Conservation (phyloP, 2,888 invertebrate species). For the Ypsolopha sequella region DNA sequence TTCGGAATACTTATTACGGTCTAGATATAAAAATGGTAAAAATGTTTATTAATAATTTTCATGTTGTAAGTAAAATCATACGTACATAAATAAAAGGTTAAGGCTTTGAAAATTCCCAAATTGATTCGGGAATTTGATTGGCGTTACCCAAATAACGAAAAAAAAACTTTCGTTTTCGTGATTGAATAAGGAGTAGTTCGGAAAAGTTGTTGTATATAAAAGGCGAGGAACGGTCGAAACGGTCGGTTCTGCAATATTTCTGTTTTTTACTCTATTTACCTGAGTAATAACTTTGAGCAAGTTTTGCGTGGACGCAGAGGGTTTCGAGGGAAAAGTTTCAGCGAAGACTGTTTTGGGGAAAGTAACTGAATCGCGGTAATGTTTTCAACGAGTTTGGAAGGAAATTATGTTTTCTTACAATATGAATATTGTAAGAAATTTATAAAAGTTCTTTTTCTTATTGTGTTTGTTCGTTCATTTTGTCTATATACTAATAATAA, state of each 20-base stretch:
- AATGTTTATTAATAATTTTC: too few relatives aligned
- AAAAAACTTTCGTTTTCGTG: constrained; percentile 31
- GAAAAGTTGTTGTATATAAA: constrained; percentile 22
- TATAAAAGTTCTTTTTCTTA: too few relatives aligned
- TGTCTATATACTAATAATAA: too few relatives aligned
- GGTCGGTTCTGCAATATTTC: constrained; percentile 27
- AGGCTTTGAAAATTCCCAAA: too few relatives aligned
- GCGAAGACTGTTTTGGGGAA: constrained; percentile 23
- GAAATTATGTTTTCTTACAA: not conserved
- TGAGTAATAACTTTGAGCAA: constrained; percentile 41
- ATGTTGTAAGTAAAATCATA: too few relatives aligned
- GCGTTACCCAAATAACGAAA: not conserved
- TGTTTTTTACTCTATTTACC: constrained; percentile 38
- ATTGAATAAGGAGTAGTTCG: constrained; percentile 42
- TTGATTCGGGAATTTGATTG: too few relatives aligned
- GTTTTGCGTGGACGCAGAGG: constrained; percentile 23
- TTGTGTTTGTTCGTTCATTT: too few relatives aligned
- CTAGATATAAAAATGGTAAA: too few relatives aligned
- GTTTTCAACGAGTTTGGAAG: constrained; percentile 21
- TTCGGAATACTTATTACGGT: too few relatives aligned
- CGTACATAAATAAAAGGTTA: too few relatives aligned
- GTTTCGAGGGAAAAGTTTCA: constrained; percentile 23
- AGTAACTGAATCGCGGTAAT: constrained; percentile 38
- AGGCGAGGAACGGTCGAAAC: constrained; percentile 14
- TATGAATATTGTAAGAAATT: too few relatives aligned